phyloP scores from a whole-genome alignment of 2,888 invertebrate species.

The Platycheirus rosarum region DNA sequence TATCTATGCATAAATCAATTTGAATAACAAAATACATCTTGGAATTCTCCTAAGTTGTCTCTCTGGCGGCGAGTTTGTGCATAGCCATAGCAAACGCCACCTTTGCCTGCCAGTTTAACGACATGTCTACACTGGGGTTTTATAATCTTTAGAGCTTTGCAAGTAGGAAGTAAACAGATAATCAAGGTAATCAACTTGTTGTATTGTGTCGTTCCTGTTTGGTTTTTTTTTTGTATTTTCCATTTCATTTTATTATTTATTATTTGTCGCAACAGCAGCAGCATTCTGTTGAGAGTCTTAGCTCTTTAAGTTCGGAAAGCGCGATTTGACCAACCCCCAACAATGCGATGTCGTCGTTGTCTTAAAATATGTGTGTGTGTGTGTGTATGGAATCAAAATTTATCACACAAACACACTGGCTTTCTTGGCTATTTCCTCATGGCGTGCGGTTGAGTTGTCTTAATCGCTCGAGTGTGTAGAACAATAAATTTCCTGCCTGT shows the following conservation, averaged over 20 bases:
- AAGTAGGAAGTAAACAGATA: constrained; percentile 74
- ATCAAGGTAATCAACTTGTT: constrained; percentile 75
- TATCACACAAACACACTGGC: constrained; percentile 49
- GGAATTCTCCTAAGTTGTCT: no score
- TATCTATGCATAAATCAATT: constrained; percentile 30
- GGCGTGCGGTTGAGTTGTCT: constrained; percentile 65
- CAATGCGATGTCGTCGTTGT: no score
- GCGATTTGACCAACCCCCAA: constrained; percentile 51
- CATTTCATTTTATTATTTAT: constrained; percentile 4
- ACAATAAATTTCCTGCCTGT: constrained; percentile 74
- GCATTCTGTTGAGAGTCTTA: constrained; percentile 61
- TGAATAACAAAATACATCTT: constrained; percentile 36
- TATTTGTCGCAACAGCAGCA: constrained; percentile 39
- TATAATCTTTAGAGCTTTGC: constrained; percentile 68
- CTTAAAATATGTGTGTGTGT: constrained; percentile 36
- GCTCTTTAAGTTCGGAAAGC: constrained; percentile 45
- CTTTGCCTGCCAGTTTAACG: constrained; percentile 51
- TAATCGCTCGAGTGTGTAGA: constrained; percentile 72
- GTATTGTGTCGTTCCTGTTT: constrained; percentile 65
- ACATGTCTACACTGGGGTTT: constrained; percentile 55
- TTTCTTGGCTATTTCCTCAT: constrained; percentile 63
- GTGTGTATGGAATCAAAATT: constrained; percentile 60
- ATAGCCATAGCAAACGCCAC: constrained; percentile 31
- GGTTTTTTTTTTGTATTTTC: constrained; percentile 26
- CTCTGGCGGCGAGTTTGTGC: no score